Evolutionary conservation across 2,888 invertebrate species (phyloP).

Genomic region (Pharmacophagus antenor): DNA sequence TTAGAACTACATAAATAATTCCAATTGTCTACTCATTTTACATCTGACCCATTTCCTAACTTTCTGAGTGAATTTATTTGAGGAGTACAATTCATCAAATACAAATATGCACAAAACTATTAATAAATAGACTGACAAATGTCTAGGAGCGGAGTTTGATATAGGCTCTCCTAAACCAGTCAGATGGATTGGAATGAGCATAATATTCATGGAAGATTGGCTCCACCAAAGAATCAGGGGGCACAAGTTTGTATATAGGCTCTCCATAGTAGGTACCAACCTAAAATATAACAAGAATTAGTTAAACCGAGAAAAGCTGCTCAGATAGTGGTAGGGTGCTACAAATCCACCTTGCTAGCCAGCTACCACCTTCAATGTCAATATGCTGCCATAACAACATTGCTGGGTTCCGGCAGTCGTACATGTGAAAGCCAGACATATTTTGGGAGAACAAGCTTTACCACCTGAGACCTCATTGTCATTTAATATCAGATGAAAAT

Average conservation of each 20-base stretch:
- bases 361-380: too few relatives aligned
- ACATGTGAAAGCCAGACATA: too few relatives aligned
- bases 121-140: constrained; percentile 16
- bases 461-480: too few relatives aligned
- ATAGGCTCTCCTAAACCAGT: constrained; percentile 74
- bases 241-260: constrained; percentile 87
- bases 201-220: constrained; percentile 87
- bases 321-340: neutral
- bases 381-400: too few relatives aligned
- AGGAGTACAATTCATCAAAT: neutral
- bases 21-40: constrained; percentile 9
- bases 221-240: constrained; percentile 82
- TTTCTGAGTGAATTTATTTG: neutral
- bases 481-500: too few relatives aligned
- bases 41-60: constrained; percentile 8
- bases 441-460: too few relatives aligned
- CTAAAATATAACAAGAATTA: constrained; percentile 45
- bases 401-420: too few relatives aligned
- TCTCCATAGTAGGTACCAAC: constrained; percentile 94
- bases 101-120: constrained; percentile 21
- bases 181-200: constrained; percentile 81
- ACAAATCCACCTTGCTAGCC: too few relatives aligned
- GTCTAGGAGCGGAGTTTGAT: constrained; percentile 79
- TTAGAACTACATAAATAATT: constrained; percentile 35
- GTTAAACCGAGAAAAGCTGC: neutral